Evolutionary conservation across 2,888 invertebrate genomes (phyloP).

Genomic region (Eudasyphora cyanicolor): DNA sequence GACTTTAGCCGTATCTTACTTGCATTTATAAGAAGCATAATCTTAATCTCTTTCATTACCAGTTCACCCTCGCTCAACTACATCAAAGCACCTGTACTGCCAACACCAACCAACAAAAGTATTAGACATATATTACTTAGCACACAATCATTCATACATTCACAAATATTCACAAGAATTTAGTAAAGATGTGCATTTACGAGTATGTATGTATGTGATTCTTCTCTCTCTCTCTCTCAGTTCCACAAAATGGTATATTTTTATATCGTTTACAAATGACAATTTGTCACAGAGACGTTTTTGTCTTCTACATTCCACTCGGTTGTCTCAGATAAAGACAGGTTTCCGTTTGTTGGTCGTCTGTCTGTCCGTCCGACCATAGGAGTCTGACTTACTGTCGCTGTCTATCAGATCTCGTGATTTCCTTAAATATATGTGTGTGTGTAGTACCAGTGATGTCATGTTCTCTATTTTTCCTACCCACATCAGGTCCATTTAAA

Average conservation of each 20-base stretch:
- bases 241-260: background rate
- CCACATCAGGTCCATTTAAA: background rate
- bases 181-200: too few species aligned
- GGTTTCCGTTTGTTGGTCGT: background rate
- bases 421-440: background rate
- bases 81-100: too few species aligned
- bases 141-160: background rate
- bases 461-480: background rate
- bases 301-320: constrained; percentile 36
- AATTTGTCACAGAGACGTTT: constrained; percentile 54
- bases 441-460: background rate
- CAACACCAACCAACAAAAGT: background rate
- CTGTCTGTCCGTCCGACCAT: background rate
- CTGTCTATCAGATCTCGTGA: background rate
- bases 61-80: too few species aligned
- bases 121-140: background rate
- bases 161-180: background rate
- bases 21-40: too few species aligned
- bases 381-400: background rate
- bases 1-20: too few species aligned
- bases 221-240: too few species aligned
- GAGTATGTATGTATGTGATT: too few species aligned
- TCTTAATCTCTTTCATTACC: too few species aligned
- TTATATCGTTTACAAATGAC: constrained; percentile 35
- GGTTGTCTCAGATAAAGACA: background rate